Base-by-base conservation (phyloP, 2,113 vertebrate genomes). In the Albula goreensis region DNA sequence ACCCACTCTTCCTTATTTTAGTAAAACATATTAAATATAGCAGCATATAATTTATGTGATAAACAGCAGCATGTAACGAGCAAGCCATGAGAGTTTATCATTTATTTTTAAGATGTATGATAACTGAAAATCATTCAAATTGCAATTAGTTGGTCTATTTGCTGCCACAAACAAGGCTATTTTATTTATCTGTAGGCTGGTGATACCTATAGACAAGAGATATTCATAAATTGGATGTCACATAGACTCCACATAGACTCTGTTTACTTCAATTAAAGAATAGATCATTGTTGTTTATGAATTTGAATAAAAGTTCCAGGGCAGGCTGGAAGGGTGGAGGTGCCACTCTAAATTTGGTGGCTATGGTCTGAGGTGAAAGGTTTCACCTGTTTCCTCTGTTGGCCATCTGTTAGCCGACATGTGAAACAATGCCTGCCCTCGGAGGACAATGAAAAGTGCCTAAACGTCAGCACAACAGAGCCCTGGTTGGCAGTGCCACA, bases 351-450 rank as follows among this genome's bases (percentile, higher is more conserved):
- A 25, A 48, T 49, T 7, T 70, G 82, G 19, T 74, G 17, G 48
- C 56, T 17, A 7, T 78, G 48, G 70, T 48, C 83, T 56, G 50
- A 78, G 84, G 51, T 51, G 77, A 57, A 41, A 57, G 22, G 49
- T 66, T 74, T 87, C 82, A 87, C 82, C 86, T 87, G 86, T 85
- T 79, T 60, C 50, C 86, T 60, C 31, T 63, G 74, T 25, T 0
- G 57, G 51, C 86, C 86, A 87, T 87, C 86, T 84, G 86, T 66
- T 87, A 83, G 49, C 86, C 48, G n/a, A 83, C 83, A 80, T 57
- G 25, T 49, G 80, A 82, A 84, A 84, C 86, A 87, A 87, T 83
- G 49, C 57, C 17, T 66, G 82, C 77, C 81, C 78, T 11, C 74
- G 56, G 86, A 57, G 70, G 10, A 79, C 82, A 80, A 80, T 79